Conservation (phyloP, 1,140 invertebrate genomes). For the Drosophila guanche region DNA sequence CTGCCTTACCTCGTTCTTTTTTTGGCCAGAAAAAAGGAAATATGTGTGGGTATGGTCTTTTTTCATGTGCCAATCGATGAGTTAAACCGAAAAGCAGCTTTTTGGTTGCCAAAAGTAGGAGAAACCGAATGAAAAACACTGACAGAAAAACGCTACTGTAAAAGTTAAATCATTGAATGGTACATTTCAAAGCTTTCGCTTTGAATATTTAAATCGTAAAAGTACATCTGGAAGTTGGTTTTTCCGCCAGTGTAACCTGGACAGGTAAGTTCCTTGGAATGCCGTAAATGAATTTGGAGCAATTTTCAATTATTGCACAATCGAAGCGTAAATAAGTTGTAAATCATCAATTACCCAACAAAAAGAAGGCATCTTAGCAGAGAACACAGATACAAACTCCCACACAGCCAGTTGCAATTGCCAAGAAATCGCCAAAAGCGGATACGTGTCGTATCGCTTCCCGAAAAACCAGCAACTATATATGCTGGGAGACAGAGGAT, state of each 20-base stretch:
- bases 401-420: slow-evolving; percentile 65
- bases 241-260: neutral
- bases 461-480: slow-evolving; percentile 42
- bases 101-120: neutral
- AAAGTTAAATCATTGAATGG: neutral
- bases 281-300: slow-evolving; percentile 75
- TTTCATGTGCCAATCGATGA: no score
- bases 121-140: neutral
- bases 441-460: slow-evolving; percentile 73
- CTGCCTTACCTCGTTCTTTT: neutral
- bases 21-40: neutral
- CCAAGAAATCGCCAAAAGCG: slow-evolving; percentile 70
- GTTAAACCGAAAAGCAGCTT: no score
- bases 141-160: neutral
- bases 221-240: no score
- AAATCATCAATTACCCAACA: slow-evolving; percentile 77
- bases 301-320: slow-evolving; percentile 82
- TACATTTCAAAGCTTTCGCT: no score
- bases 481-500: slow-evolving; percentile 23
- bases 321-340: slow-evolving; percentile 81
- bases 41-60: no score
- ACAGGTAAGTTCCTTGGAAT: slow-evolving; percentile 42
- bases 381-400: slow-evolving; percentile 19
- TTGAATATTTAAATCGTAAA: no score
- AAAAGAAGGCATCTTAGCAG: slow-evolving; percentile 47